These are phyloP conservation scores for Sebastes oblongus DNA, from an alignment of 2,797 vertebrate genomes.

Conservation along the genomic window DNA sequence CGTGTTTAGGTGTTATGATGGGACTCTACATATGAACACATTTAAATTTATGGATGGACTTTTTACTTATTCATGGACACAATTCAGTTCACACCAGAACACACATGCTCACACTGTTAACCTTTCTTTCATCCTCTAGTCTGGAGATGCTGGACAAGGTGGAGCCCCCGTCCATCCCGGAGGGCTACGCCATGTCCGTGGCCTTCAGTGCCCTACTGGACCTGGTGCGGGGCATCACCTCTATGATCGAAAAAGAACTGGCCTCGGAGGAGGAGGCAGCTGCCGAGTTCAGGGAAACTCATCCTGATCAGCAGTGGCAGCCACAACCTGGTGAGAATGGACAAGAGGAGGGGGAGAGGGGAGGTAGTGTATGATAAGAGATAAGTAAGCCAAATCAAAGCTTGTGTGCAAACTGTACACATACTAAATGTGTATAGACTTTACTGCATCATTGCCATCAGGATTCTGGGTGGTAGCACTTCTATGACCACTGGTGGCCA, in stretches of 20 bases:
- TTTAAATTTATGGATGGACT: not conserved
- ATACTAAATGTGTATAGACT: not conserved
- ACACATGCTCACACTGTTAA: not conserved
- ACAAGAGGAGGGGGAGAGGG: too few relatives aligned
- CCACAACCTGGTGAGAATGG: conserved; percentile 85
- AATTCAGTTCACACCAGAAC: not conserved
- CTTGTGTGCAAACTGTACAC: not conserved
- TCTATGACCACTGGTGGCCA: conserved; percentile 28
- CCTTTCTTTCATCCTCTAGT: conserved; percentile 72
- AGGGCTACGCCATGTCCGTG: conserved; percentile 99
- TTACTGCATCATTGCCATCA: not conserved
- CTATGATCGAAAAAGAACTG: conserved; percentile 95
- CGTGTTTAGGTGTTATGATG: not conserved
- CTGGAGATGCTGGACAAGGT: conserved; percentile 99
- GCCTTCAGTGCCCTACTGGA: conserved; percentile 98
- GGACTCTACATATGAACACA: not conserved
- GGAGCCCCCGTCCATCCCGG: conserved; percentile 96
- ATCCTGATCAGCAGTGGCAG: conserved; percentile 73
- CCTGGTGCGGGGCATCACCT: conserved; percentile 95
- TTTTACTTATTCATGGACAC: not conserved
- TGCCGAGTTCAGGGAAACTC: conserved; percentile 64
- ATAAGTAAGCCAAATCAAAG: not conserved
- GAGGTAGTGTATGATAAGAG: too few relatives aligned
- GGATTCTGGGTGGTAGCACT: not conserved
- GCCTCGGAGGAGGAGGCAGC: conserved; percentile 74